phyloP scores from a whole-genome alignment of 2,113 vertebrate species.

The Pelobates fuscus region DNA sequence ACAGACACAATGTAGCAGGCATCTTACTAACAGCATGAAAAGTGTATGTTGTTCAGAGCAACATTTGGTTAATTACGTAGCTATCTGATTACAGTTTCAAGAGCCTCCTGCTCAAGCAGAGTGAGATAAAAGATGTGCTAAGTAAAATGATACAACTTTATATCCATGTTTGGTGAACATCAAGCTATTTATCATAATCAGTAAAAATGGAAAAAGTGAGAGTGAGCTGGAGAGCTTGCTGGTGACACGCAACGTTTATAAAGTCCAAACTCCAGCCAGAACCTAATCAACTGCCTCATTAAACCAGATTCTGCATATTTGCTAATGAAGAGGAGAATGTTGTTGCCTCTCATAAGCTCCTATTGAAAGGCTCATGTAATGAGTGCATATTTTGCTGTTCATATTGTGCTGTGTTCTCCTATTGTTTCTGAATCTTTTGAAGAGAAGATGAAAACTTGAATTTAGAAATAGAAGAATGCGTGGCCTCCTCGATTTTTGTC shows the following conservation, averaged over 20 bases:
- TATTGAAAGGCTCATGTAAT: conserved; percentile 8
- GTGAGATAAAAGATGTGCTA: conserved; percentile 6
- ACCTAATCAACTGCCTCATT: conserved; percentile 38
- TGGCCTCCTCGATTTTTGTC: too few relatives aligned
- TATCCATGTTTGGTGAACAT: conserved; percentile 2
- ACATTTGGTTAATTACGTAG: conserved; percentile 15
- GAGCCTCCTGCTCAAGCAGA: conserved; percentile 16
- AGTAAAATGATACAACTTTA: not conserved
- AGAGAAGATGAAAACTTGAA: not conserved
- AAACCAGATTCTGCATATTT: conserved; percentile 23
- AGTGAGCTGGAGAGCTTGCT: not conserved
- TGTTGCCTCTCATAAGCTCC: not conserved
- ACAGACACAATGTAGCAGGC: not conserved
- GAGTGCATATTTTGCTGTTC: conserved; percentile 6
- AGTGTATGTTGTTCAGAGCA: not conserved
- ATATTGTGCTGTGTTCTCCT: not conserved
- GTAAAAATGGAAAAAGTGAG: not conserved
- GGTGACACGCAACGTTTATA: conserved; percentile 9
- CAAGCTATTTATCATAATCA: conserved; percentile 26
- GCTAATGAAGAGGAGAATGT: conserved; percentile 15
- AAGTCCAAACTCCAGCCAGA: not conserved
- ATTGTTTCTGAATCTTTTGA: not conserved
- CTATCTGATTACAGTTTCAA: conserved; percentile 16
- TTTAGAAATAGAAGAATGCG: not conserved
- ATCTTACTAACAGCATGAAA: conserved; percentile 6